Evolutionary conservation across 2,888 invertebrate genomes (phyloP).

Genomic region (Erebia epiphron): DNA sequence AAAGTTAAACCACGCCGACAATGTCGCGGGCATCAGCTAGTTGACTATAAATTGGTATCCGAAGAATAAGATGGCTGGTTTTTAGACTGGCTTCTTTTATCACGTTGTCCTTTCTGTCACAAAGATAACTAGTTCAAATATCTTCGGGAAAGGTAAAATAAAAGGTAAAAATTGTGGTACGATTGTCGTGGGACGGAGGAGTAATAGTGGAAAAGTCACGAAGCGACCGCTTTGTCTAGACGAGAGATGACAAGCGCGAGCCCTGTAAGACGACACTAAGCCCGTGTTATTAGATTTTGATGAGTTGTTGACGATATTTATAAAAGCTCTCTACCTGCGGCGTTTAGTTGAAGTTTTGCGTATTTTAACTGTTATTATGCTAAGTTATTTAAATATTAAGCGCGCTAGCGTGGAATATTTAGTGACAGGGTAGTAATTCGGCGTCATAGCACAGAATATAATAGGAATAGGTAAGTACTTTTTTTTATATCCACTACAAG

Average conservation of each 20-base stretch:
- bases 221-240: conserved; percentile 74
- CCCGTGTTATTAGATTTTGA: conserved; percentile 71
- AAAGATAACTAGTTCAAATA: not conserved
- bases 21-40: no score
- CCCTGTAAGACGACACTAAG: conserved; percentile 55
- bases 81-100: not conserved
- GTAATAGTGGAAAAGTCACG: conserved; percentile 77
- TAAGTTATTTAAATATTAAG: no score
- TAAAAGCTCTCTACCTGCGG: conserved; percentile 37
- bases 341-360: not conserved
- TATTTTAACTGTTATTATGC: not conserved
- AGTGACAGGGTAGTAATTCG: no score
- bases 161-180: conserved; percentile 52
- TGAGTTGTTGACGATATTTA: conserved; percentile 65
- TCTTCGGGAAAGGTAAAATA: conserved; percentile 38
- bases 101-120: conserved; percentile 1
- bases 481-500: no score
- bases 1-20: no score
- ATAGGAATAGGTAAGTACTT: no score
- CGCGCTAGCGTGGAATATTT: no score
- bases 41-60: no score
- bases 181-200: conserved; percentile 73
- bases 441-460: no score
- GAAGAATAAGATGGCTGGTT: not conserved
- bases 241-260: conserved; percentile 61